Evolutionary conservation across 2,113 vertebrate species (phyloP).

Genomic region (Fregetta grallaria): DNA sequence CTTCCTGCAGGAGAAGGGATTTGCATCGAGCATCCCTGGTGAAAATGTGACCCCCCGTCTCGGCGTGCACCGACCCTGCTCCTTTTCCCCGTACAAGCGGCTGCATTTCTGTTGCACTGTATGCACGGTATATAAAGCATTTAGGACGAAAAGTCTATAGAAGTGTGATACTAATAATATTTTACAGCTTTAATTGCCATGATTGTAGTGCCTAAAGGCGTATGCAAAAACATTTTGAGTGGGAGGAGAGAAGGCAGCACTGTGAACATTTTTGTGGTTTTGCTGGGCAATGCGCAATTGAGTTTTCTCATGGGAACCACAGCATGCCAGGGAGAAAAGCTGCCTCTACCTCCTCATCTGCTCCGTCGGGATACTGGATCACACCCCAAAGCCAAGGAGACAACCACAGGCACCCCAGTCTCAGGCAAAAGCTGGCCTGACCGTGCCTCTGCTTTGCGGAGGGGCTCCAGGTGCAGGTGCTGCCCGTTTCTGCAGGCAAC

Average conservation of each 20-base stretch:
- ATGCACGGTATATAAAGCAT: neutral
- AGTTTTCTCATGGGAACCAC: slow-evolving; percentile 70
- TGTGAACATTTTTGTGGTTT: slow-evolving; percentile 63
- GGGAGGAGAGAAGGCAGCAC: slow-evolving; percentile 52
- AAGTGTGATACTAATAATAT: slow-evolving; percentile 43
- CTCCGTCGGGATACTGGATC: neutral
- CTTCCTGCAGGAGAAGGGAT: neutral
- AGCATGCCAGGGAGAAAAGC: neutral
- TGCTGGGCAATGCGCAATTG: slow-evolving; percentile 41
- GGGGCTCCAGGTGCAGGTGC: neutral
- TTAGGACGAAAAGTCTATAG: neutral
- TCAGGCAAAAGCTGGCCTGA: neutral
- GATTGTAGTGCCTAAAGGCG: slow-evolving; percentile 50
- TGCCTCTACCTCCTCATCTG: neutral
- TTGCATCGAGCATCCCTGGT: neutral
- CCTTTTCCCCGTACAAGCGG: neutral
- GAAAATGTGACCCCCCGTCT: neutral
- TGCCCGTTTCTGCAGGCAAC: neutral
- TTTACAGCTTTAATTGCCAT: slow-evolving; percentile 60
- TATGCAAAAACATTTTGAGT: slow-evolving; percentile 47
- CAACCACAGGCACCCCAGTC: neutral
- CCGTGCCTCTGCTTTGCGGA: neutral
- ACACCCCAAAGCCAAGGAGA: neutral
- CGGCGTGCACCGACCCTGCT: accelerated
- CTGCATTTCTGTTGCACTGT: neutral